Evolutionary conservation across 2,797 vertebrate genomes (phyloP), one percentile per base, ranked within the genome.

Genomic region (Leptodon cayanensis): DNA sequence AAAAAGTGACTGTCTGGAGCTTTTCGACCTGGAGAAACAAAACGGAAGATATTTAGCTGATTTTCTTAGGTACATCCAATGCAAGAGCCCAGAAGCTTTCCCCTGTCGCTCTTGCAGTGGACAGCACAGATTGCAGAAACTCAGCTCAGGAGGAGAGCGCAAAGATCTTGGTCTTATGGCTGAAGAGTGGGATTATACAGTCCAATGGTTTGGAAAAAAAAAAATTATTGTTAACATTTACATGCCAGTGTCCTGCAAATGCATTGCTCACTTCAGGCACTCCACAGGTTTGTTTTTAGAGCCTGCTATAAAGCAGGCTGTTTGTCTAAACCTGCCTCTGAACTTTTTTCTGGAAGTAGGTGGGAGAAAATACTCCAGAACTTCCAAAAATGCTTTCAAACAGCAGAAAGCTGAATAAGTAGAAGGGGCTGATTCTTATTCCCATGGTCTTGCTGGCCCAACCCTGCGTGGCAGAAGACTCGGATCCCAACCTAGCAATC

Each of bases 1-100:
- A 98, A 47, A 96, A 93, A 26, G 82, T 95, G 72, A 93, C 96
- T 1, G 96, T 97, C 79, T 98, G 97, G 50, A 97, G 96, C 89
- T 97, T 97, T 91, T 97, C 97, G 1, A 70, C 93, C 97, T 97
- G 76, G 44, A 63, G 73, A 87, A 78, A 93, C 12, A 84, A 37
- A 70, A 83, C 11, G 26, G 54, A 62, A 42, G 47, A 16, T 14
- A 21, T 31, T 93, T 47, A 55, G 77, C 66, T 62, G 69, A 9
- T 74, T 88, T 76, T 42, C 35, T 33, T 22, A 65, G 57, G 19
- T 37, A 6, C 7, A 10, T 10, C 16, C 54, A 28, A 2, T 14
- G 39, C 58, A 55, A 55, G 79, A 83, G 58, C 50, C 49, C 73
- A 24, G 78, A 11, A 58, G 31, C 31, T 59, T 33, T 58, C 58